These are phyloP conservation scores for Oryzias javanicus DNA, from an alignment of 2,113 vertebrate species.

Conservation along the genomic window DNA sequence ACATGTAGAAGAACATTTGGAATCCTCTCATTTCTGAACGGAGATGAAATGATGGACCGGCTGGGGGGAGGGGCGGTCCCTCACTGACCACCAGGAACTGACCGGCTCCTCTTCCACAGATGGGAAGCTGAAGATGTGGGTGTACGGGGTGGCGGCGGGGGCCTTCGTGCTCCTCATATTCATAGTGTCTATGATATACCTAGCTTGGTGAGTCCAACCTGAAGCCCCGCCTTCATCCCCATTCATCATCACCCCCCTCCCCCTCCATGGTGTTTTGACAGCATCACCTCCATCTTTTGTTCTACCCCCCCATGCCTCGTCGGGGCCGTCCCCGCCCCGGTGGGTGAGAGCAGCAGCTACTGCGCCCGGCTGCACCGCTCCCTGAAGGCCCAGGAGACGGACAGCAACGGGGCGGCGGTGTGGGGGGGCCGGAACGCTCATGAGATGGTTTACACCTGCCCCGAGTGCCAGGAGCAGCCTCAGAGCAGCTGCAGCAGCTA, in stretches of 20 bases:
- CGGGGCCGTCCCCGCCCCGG: background rate
- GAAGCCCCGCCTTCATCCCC: slow-evolving; percentile 35
- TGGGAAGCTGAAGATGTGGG: slow-evolving; percentile 98
- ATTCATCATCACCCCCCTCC: slow-evolving; percentile 13
- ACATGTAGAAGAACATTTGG: no score
- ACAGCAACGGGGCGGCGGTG: slow-evolving; percentile 61
- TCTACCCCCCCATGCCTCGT: slow-evolving; percentile 20
- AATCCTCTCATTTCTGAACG: no score
- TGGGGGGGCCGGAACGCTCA: slow-evolving; percentile 69
- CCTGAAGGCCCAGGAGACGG: slow-evolving; percentile 65
- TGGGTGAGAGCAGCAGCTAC: slow-evolving; percentile 66
- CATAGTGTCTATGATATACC: slow-evolving; percentile 98
- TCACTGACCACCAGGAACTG: slow-evolving; percentile 33
- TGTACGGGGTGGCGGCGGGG: slow-evolving; percentile 96
- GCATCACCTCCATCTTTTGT: slow-evolving; percentile 22
- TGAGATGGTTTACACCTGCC: slow-evolving; percentile 76
- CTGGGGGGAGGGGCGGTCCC: no score
- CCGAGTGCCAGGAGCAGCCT: slow-evolving; percentile 73
- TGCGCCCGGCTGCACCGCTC: slow-evolving; percentile 67
- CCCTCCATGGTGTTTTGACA: slow-evolving; percentile 6
- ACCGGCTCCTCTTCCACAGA: slow-evolving; percentile 78
- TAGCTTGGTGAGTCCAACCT: slow-evolving; percentile 94
- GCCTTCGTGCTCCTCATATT: slow-evolving; percentile 97
- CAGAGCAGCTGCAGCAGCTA: slow-evolving; percentile 58
- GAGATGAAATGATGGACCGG: no score